Conservation (phyloP, 2,113 vertebrate species). For the Pycnonotus jocosus region DNA sequence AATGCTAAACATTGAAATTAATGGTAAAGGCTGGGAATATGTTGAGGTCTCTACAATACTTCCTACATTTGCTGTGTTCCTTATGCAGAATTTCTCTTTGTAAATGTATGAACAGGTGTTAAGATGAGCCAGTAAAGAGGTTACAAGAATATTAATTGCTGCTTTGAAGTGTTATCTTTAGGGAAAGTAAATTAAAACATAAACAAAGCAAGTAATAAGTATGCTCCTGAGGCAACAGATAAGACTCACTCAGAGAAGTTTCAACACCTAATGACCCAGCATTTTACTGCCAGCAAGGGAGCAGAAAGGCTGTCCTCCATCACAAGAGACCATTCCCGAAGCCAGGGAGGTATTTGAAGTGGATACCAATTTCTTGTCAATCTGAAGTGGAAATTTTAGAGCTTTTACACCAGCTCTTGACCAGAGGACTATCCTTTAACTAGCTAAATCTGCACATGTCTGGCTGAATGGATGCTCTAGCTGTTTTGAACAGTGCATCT, state of each 20-base stretch:
- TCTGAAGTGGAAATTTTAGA: background rate
- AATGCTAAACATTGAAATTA: background rate
- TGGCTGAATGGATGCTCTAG: background rate
- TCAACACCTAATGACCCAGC: background rate
- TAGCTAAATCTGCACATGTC: background rate
- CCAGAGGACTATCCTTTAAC: background rate
- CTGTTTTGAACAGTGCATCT: background rate
- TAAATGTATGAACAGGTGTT: conserved; percentile 23
- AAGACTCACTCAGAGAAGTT: background rate
- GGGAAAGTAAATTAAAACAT: conserved; percentile 25
- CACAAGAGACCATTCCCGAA: background rate
- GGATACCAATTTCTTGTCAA: background rate
- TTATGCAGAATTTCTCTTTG: background rate
- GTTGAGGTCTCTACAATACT: background rate
- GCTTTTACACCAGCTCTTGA: background rate
- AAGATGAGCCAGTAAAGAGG: background rate
- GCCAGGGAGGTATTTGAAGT: background rate
- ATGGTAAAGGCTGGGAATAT: background rate
- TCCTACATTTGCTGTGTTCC: background rate
- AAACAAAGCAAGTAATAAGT: conserved; percentile 9
- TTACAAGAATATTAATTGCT: conserved; percentile 32
- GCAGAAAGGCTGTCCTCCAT: background rate
- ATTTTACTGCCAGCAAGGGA: background rate
- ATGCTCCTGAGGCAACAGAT: background rate
- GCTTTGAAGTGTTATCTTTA: conserved; percentile 15